Base-by-base conservation (phyloP, 2,797 vertebrate species). In the Falco columbarius region DNA sequence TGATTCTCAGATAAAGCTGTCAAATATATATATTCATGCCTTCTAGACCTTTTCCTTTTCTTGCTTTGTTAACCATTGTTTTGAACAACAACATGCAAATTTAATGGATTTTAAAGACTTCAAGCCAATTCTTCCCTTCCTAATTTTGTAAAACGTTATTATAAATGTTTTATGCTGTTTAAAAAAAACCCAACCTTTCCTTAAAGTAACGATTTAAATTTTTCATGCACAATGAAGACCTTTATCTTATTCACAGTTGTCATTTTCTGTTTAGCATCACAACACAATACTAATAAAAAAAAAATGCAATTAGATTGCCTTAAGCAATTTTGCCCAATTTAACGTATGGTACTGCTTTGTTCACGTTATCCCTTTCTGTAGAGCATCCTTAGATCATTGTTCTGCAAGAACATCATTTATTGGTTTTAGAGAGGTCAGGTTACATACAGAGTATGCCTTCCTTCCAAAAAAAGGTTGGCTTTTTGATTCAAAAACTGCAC, bases 101-200 rank as follows among this genome's bases (percentile, higher is more conserved):
- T 95, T 97, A 92, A 97, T 95, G 82, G 62, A 30, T 90, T 93
- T 79, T 62, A 93, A 90, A 92, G 89, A 93, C 93, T 97, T 97
- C 96, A 86, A 97, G 89, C 86, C 94, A 92, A 93, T 96, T 96
- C 94, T 79, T 65, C 67, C 44, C 77, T 92, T 93, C 93, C 75
- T 97, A 97, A 97, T 97, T 97, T 96, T 90, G 85, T 95, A 96
- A 96, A 97, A 80, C 87, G 90, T 86, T 93, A 86, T 85, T 66
- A 51, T 97, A 76, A 97, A 97, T 96, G 79, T 95, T 97, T 97
- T 75, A 97, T 88, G 80, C 55, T 86, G 72, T 96, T 96, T 51
- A 19, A 76, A 86, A 95, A 95, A 95, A 89, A 46, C 75, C n/a
- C 81, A 67, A 76, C 93, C 84, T 38, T 77, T 91, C 90, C 95